Percentiles rank a stretch among this genome's conserved stretches.
phyloP scores from a whole-genome alignment of 2,888 invertebrate species.

The Escarpia spicata region DNA sequence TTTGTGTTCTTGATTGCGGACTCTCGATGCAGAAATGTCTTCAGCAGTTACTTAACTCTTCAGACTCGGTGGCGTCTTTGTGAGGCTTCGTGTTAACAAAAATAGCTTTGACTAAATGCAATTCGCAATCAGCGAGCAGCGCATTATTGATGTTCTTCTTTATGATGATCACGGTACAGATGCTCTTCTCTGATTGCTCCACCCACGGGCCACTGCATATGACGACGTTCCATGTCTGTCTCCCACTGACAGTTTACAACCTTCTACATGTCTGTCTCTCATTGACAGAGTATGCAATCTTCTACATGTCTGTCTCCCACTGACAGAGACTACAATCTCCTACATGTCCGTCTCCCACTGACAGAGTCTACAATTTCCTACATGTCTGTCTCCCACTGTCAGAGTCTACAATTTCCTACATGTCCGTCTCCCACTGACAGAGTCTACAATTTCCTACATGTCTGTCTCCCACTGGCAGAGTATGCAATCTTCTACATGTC shows the following conservation, averaged over 20 bases:
- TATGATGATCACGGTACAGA: neutral
- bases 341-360: too few species aligned
- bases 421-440: too few species aligned
- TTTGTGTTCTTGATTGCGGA: neutral
- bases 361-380: too few species aligned
- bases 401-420: too few species aligned
- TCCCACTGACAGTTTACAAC: neutral
- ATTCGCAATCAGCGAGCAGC: neutral
- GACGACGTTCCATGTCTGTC: neutral
- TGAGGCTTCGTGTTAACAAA: neutral
- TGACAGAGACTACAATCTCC: too few species aligned
- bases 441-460: too few species aligned
- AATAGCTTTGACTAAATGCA: neutral
- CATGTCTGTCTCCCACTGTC: too few species aligned
- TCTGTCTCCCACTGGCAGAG: too few species aligned
- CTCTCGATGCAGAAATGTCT: neutral
- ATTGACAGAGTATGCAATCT: too few species aligned
- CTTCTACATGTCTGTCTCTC: too few species aligned
- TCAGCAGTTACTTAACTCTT: neutral
- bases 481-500: too few species aligned
- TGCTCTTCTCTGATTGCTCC: neutral
- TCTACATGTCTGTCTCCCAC: too few species aligned
- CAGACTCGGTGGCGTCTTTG: neutral
- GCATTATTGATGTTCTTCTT: neutral
- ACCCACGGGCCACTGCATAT: neutral